A percentile compares a stretch with the other conserved stretches of the same genome.
These are phyloP conservation scores for Drosophila leontia DNA, from an alignment of 1,140 invertebrate species.

Conservation along the genomic window DNA sequence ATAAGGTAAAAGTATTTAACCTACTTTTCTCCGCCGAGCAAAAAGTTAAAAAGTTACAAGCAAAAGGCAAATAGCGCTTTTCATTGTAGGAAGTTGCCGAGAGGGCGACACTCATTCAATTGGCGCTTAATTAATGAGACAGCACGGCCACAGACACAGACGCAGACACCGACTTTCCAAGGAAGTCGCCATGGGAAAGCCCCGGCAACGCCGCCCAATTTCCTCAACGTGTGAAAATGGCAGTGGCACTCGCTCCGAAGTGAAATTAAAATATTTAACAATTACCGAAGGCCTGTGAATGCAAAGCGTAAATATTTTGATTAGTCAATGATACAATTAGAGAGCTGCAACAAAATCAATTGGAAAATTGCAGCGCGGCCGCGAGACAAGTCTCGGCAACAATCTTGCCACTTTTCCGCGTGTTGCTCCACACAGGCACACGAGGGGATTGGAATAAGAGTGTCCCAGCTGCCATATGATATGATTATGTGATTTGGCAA, in stretches of 20 bases:
- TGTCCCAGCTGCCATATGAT: conserved; percentile 71
- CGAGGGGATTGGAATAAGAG: conserved; percentile 1
- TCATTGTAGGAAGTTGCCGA: conserved; percentile 66
- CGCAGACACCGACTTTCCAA: conserved; percentile 52
- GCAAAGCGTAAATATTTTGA: conserved; percentile 70
- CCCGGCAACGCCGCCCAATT: conserved; percentile 11
- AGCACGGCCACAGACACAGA: background rate
- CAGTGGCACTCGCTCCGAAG: conserved; percentile 15
- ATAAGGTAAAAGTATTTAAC: conserved; percentile 83
- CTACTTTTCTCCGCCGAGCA: conserved; percentile 53
- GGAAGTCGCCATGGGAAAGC: conserved; percentile 59
- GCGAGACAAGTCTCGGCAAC: conserved; percentile 17
- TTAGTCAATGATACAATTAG: conserved; percentile 63
- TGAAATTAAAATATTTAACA: conserved; percentile 71
- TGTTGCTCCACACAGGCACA: conserved; percentile 60
- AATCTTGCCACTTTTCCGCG: conserved; percentile 58
- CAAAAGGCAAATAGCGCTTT: conserved; percentile 31
- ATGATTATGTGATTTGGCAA: conserved; percentile 82
- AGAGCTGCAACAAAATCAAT: conserved; percentile 45
- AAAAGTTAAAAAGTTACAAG: background rate
- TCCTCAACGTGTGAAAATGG: conserved; percentile 64
- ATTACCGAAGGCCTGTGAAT: conserved; percentile 22
- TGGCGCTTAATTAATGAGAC: conserved; percentile 71
- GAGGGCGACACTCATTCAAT: conserved; percentile 42
- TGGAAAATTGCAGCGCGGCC: conserved; percentile 22